Evolutionary conservation across 1,140 invertebrate species (phyloP).

Genomic region (Probaryconus sp.): DNA sequence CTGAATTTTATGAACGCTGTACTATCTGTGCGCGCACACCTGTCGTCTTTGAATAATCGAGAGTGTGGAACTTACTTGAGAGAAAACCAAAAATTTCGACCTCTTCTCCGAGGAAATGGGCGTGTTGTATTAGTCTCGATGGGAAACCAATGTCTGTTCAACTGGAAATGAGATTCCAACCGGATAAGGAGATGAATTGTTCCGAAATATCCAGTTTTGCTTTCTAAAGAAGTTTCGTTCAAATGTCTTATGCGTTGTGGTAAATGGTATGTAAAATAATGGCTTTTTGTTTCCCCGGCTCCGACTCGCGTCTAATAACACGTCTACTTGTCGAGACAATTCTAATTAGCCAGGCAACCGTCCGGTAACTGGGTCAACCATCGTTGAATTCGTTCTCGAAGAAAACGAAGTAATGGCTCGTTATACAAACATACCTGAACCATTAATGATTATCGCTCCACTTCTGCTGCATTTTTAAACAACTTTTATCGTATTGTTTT

Average conservation of each 20-base stretch:
- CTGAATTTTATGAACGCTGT: constrained; percentile 23
- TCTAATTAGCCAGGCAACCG: constrained; percentile 32
- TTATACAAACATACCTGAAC: constrained; percentile 19
- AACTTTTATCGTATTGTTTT: neutral
- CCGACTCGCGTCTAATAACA: constrained; percentile 34
- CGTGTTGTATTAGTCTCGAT: constrained; percentile 33
- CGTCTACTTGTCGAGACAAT: constrained; percentile 23
- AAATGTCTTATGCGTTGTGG: no score
- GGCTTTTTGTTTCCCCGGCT: constrained; percentile 25
- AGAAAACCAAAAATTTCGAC: constrained; percentile 5
- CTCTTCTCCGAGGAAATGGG: constrained; percentile 1
- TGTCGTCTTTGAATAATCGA: constrained; percentile 50
- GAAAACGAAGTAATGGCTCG: constrained; percentile 25
- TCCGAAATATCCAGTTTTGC: neutral
- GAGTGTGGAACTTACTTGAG: constrained; percentile 15
- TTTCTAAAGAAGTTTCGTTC: no score
- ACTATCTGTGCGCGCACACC: neutral
- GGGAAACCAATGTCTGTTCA: constrained; percentile 40
- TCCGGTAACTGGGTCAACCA: constrained; percentile 19
- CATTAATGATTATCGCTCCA: constrained; percentile 6
- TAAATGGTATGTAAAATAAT: constrained; percentile 16
- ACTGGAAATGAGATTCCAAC: constrained; percentile 26
- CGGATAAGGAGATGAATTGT: constrained; percentile 27
- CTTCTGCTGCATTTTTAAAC: neutral
- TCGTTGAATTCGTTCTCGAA: constrained; percentile 14